Base-by-base conservation (phyloP, 2,888 invertebrate species). In the Ornithoptera priamus region DNA sequence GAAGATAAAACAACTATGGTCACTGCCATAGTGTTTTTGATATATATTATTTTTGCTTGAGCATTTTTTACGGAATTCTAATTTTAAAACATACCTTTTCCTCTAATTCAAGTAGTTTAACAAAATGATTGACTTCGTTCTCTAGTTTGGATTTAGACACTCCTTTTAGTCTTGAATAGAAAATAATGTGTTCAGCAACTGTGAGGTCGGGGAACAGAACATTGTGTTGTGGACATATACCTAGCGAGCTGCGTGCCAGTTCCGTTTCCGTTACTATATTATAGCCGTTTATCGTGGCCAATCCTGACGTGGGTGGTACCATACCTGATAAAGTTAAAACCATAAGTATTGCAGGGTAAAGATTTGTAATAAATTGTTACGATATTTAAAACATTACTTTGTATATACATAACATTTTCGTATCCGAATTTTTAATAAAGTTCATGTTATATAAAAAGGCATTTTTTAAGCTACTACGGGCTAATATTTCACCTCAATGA, bases 221-320 rank as follows among this genome's bases (percentile, higher is more conserved):
- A 88, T 98, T 97, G 84, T 97, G 96, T 80, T 98, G 97, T 0
- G 97, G 97, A 87, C 97, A 97, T 39, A 97, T 93, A 1, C 97
- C 97, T 56, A 97, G 88, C 53, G 96, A 96, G 74, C 93, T 93
- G n/a, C 97, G 93, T 0, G 96, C 96, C 15, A 90, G 92, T 22
- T 92, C 89, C 67, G 96, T 95, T 76, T 97, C 94, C 0, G 91
- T 94, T 39, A 95, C 92, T 73, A 97, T 95, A 81, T 96, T 95
- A 81, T 94, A 94, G 6, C 96, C 96, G 83, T 95, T 95, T 69
- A 97, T 94, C 3, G 93, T 88, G 0, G 96, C 97, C 17, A 95
- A 94, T 0, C 97, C 97, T 17, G 94, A 94, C 0, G 95, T 93
- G 0, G 96, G 96, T 1, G 95, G 94, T 58, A 95, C 93, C 93